Base-by-base conservation (phyloP, 2,797 vertebrate species). In the Rhinella marina region DNA sequence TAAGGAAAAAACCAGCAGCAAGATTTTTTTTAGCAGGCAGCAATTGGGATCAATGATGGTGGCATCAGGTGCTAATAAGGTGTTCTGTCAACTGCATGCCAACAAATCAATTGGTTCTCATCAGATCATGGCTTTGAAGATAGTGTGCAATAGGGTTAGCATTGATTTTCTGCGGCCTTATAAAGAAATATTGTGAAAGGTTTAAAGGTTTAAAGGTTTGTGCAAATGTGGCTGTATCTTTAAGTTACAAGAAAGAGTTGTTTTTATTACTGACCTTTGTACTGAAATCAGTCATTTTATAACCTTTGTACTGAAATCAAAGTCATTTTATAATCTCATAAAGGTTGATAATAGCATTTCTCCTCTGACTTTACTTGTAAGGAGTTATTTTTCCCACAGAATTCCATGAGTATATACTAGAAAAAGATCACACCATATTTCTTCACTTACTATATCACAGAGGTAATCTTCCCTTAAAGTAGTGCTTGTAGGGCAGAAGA, bases 251-350 rank as follows among this genome's bases (percentile, higher is more conserved):
- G 25, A 59, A 57, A 29, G 21, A 62, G 11, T 23, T 61, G 1
- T 32, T 57, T 57, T 62, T 41, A 62, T n/a, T 81, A 25, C 13
- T 81, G n/a, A 81, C 29, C 59, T 81, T 81, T 81, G 79, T 81
- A 21, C 29, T 11, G 41, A 64, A 25, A 23, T 81, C 12, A n/a
- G n/a, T 81, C 12, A 17, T 8, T 9, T 14, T 11, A 54, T 54
- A 54, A 54, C 1, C 9, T 54, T 64, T 64, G 3, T 6, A 41
- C 41, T 41, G 41, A 41, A 41, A n/a, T 81, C 12, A 17, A 41
- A 41, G 16, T 81, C 12, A 17, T 29, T 61, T 81, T 61, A 61
- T 61, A 21, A 11, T 23, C 17, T 41, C 29, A 61, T 62, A 62
- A 61, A 73, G 62, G 17, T 29, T 27, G 23, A 61, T 41, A 1